Evolutionary conservation across 2,888 invertebrate species (phyloP), one percentile per base, ranked within the genome.

Genomic region (Pyrochroa serraticornis): DNA sequence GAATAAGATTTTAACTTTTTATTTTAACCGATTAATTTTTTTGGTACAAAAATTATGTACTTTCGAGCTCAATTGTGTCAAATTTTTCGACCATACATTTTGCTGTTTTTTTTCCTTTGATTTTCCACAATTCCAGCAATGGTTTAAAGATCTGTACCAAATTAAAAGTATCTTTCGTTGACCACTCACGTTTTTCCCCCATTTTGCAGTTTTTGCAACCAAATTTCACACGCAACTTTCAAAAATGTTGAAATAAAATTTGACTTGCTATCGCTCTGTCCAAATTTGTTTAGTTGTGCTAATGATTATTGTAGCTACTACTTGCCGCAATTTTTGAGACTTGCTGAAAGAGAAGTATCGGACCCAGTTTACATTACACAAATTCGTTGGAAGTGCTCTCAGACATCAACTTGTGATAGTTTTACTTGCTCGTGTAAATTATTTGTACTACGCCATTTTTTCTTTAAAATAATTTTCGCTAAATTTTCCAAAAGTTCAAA

Each of bases 51-150:
- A 41, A 42, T 50, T 50, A 34, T 50, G 50, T 1, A 50, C 32
- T 32, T 43, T 51, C 35, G n/a, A 37, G 33, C 14, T 51, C n/a
- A n/a, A n/a, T 8, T 51, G 51, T 14, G 36, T 44, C 10, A 51
- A 51, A 51, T 22, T 51, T 43, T 51, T 51, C 51, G 2, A 43
- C 51, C 33, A 51, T 44, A 51, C 8, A 34, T 51, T 51, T 51
- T 41, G 43, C 14, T 43, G 37, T 43, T 33, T 34, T 44, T 51
- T 51, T 43, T 42, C 22, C 14, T 51, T 51, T 51, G 10, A 43
- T 51, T 44, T 51, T 42, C 51, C 51, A 51, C 51, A 51, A 43
- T 13, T 51, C 44, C 34, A 43, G 44, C 42, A 44, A 44, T 44
- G 13, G 3, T 51, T 51, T 43, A 33, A 44, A 51, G 14, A 44